Percentiles rank a stretch among this genome's conserved stretches.
These are phyloP conservation scores for Drosophila aldrichi DNA, from an alignment of 2,888 invertebrate genomes.

Conservation along the genomic window DNA sequence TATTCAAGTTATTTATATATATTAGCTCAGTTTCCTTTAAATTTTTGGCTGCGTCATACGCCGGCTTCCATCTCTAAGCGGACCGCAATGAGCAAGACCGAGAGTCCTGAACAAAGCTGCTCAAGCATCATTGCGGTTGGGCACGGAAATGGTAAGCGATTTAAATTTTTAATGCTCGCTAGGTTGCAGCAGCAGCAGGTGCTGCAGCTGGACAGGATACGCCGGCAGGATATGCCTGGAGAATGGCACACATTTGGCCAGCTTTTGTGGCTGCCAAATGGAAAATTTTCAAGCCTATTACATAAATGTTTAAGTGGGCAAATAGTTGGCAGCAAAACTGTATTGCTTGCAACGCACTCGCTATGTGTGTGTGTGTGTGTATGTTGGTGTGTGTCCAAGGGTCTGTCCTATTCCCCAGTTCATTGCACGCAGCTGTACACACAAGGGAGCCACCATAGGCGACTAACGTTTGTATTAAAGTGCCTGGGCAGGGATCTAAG, in stretches of 20 bases:
- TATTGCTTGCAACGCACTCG: constrained; percentile 36
- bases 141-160: constrained; percentile 56
- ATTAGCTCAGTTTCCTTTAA: background rate
- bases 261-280: constrained; percentile 68
- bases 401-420: constrained; percentile 45
- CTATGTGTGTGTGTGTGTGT: background rate
- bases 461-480: constrained; percentile 48
- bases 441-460: constrained; percentile 47
- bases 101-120: constrained; percentile 36
- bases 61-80: constrained; percentile 30
- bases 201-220: constrained; percentile 11
- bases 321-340: constrained; percentile 64
- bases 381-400: constrained; percentile 9
- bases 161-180: constrained; percentile 67
- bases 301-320: constrained; percentile 76
- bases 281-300: constrained; percentile 77
- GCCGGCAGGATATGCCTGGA: constrained; percentile 7
- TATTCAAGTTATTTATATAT: background rate
- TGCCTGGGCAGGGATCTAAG: constrained; percentile 25
- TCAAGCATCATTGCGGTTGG: constrained; percentile 62
- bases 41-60: constrained; percentile 13
- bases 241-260: constrained; percentile 51
- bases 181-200: constrained; percentile 35
- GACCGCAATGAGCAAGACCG: constrained; percentile 13
- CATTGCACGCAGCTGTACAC: constrained; percentile 72